A percentile compares a stretch with the other conserved stretches of the same genome.
Conservation (phyloP, 2,888 invertebrate genomes). For the Dione vanillae region DNA sequence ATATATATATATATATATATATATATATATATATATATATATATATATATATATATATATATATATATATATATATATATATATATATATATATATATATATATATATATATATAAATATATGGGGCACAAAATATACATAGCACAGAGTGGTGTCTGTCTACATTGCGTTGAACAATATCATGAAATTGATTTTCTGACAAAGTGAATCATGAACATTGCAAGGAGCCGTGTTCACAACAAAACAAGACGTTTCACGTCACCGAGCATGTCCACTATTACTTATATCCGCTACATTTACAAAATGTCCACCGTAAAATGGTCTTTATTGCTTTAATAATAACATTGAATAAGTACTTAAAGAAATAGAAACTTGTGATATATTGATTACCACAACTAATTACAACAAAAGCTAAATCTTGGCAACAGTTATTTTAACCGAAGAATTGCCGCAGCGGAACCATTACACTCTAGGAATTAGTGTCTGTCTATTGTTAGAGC, state of each 20-base stretch:
- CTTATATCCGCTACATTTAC: slow-evolving; percentile 38
- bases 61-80: too few species aligned
- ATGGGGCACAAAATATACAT: neutral
- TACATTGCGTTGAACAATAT: slow-evolving; percentile 12
- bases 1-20: too few species aligned
- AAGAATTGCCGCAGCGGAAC: slow-evolving; percentile 47
- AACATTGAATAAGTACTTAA: slow-evolving; percentile 17
- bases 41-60: too few species aligned
- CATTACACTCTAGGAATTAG: slow-evolving; percentile 4
- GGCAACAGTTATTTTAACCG: slow-evolving; percentile 69
- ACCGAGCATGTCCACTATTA: slow-evolving; percentile 53
- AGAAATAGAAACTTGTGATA: slow-evolving; percentile 32
- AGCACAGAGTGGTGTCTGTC: neutral
- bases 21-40: too few species aligned
- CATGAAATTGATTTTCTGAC: slow-evolving; percentile 39
- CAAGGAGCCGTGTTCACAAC: slow-evolving; percentile 57
- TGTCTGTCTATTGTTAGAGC: slow-evolving; percentile 14
- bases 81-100: too few species aligned
- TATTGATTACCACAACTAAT: slow-evolving; percentile 55
- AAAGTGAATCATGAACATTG: slow-evolving; percentile 50
- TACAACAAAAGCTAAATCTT: slow-evolving; percentile 66
- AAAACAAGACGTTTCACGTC: slow-evolving; percentile 56
- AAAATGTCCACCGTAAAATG: slow-evolving; percentile 31
- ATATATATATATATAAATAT: neutral
- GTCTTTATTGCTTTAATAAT: slow-evolving; percentile 40